Percentiles rank a stretch among this genome's conserved stretches.
Conservation (phyloP, 1,140 invertebrate genomes). For the Ectropis grisescens region DNA sequence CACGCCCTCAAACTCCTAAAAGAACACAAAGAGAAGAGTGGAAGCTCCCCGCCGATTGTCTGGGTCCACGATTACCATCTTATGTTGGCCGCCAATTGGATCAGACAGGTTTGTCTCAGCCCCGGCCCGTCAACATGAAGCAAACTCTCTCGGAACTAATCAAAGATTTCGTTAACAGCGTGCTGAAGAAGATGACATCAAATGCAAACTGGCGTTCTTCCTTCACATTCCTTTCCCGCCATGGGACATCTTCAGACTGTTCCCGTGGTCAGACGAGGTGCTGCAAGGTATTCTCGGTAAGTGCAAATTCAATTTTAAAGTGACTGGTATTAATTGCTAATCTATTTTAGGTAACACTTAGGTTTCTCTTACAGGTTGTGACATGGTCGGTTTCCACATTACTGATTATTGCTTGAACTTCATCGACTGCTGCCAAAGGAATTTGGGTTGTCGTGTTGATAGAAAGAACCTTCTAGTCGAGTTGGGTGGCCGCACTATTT, state of each 20-base stretch:
- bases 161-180: constrained; percentile 65
- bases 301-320: no score
- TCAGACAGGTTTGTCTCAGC: constrained; percentile 80
- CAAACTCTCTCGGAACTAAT: no score
- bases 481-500: constrained; percentile 86
- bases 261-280: constrained; percentile 93
- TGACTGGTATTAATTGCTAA: no score
- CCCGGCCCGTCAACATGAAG: constrained; percentile 4
- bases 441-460: constrained; percentile 89
- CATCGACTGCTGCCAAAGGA: constrained; percentile 90
- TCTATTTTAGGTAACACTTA: no score
- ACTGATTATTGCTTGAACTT: constrained; percentile 93
- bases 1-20: constrained; percentile 77
- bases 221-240: constrained; percentile 93
- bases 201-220: constrained; percentile 89
- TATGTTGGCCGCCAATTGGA: constrained; percentile 91
- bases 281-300: constrained; percentile 89
- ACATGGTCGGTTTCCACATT: constrained; percentile 94
- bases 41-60: constrained; percentile 77
- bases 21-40: constrained; percentile 71
- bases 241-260: constrained; percentile 91
- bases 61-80: constrained; percentile 96
- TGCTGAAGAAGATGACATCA: constrained; percentile 83
- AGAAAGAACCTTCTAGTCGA: constrained; percentile 89
- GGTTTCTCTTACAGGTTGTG: constrained; percentile 75